Evolutionary conservation across 2,888 invertebrate genomes (phyloP), one percentile per base, ranked within the genome.

Genomic region (Craniophora ligustri): DNA sequence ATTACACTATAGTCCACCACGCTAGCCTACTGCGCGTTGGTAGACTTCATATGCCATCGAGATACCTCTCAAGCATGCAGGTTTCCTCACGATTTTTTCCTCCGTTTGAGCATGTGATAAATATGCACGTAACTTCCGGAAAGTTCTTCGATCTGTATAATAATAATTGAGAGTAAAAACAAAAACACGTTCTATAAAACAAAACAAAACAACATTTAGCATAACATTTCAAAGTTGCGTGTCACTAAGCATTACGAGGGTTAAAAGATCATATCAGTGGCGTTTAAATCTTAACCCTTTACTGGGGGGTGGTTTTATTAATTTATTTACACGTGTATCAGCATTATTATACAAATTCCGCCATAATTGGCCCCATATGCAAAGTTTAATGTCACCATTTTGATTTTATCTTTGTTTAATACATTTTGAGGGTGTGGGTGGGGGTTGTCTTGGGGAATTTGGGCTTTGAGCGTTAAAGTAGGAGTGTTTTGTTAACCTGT

Each of bases 311-410:
- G 45, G 84, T 87, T 90, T 91, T 91, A 92, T 92, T 92, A 92
- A 92, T 91, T 89, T 91, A 91, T 91, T 89, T 89, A 87, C 84
- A 82, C 83, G 76, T 87, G 82, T 91, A 91, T 89, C 90, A 79
- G 63, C 78, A 64, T 79, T 79, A 86, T 85, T 85, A 84, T 82
- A 87, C 88, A 83, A 89, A 87, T 87, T 85, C 77, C 63, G 76
- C 67, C 76, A 75, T 91, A 89, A 91, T 89, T 89, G 84, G 79
- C 81, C 89, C 87, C 91, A 92, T 92, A 92, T 91, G 92, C 88
- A 90, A 90, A 87, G 86, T 88, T 90, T 85, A 88, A 85, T 86
- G 87, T 77, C 79, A 72, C 76, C 75, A 72, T 78, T 79, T 67
- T 73, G 91, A 89, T 90, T 82, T 86, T 90, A 91, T 92, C 91